These are phyloP conservation scores for Dryobates pubescens DNA, from an alignment of 2,797 vertebrate species.

Conservation along the genomic window DNA sequence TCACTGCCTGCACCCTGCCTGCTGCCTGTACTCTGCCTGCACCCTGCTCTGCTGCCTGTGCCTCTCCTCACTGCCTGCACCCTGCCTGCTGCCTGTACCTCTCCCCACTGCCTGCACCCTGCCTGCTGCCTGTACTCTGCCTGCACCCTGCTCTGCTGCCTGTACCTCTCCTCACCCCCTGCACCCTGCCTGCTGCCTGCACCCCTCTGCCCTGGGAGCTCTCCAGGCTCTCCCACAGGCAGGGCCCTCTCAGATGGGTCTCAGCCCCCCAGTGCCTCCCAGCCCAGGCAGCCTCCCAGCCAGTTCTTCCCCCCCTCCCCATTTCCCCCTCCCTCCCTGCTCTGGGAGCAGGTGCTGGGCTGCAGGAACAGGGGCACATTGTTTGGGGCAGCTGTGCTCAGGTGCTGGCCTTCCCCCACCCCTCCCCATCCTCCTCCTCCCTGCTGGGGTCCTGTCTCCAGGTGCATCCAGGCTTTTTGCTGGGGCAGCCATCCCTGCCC, in stretches of 20 bases:
- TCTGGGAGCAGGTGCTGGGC: conserved; percentile 15
- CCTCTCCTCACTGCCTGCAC: too few species aligned
- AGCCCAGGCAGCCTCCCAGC: background rate
- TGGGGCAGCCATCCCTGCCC: background rate
- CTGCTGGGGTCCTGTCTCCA: background rate
- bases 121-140: too few species aligned
- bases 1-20: too few species aligned
- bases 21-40: too few species aligned
- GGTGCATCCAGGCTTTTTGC: background rate
- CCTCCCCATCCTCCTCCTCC: background rate
- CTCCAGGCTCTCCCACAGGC: background rate
- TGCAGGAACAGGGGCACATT: conserved; percentile 45
- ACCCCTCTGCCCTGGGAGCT: background rate
- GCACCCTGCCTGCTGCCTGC: background rate
- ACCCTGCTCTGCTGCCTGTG: too few species aligned
- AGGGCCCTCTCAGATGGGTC: background rate
- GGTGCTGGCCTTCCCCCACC: background rate
- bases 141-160: background rate
- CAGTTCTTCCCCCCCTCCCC: background rate
- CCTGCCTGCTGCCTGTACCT: too few species aligned
- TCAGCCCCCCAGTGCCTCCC: background rate
- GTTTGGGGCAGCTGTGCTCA: background rate
- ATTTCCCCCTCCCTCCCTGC: background rate
- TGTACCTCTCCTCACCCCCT: background rate
- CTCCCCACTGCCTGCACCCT: too few species aligned